phyloP scores from a whole-genome alignment of 2,888 invertebrate species.

The Aspidiotus destructor region DNA sequence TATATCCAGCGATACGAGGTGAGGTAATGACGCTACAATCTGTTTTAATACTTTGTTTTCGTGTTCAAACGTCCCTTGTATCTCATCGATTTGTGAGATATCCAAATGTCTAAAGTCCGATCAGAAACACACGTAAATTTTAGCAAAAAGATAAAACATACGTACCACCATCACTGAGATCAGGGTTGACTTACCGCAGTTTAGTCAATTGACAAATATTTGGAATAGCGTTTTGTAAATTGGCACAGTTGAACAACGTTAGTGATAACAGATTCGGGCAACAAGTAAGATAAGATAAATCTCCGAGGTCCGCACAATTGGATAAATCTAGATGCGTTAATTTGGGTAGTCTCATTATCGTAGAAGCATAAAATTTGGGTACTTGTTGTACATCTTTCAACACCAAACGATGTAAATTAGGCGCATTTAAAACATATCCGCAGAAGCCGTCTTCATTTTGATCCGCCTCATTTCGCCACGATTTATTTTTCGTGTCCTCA shows the following conservation, averaged over 20 bases:
- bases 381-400: constrained; percentile 15
- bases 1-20: constrained; percentile 77
- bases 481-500: neutral
- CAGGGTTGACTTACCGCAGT: constrained; percentile 38
- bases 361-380: constrained; percentile 9
- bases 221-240: constrained; percentile 29
- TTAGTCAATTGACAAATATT: constrained; percentile 27
- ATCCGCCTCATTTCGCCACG: neutral
- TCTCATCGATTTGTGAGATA: constrained; percentile 65
- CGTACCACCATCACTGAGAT: no score
- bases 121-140: constrained; percentile 40
- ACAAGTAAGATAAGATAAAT: constrained; percentile 20
- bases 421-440: constrained; percentile 16
- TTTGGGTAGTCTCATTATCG: constrained; percentile 27
- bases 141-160: constrained; percentile 38
- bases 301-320: constrained; percentile 28
- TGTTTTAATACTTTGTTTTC: constrained; percentile 62
- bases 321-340: constrained; percentile 34
- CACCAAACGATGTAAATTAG: constrained; percentile 19
- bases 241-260: constrained; percentile 33
- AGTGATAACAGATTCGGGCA: constrained; percentile 32
- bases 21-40: constrained; percentile 62
- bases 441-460: neutral
- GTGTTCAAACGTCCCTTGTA: constrained; percentile 61
- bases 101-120: constrained; percentile 62